Percentiles rank a stretch among this genome's conserved stretches.
These are phyloP conservation scores for Fissipunctia ypsillon DNA, from an alignment of 2,888 invertebrate species.

Conservation along the genomic window DNA sequence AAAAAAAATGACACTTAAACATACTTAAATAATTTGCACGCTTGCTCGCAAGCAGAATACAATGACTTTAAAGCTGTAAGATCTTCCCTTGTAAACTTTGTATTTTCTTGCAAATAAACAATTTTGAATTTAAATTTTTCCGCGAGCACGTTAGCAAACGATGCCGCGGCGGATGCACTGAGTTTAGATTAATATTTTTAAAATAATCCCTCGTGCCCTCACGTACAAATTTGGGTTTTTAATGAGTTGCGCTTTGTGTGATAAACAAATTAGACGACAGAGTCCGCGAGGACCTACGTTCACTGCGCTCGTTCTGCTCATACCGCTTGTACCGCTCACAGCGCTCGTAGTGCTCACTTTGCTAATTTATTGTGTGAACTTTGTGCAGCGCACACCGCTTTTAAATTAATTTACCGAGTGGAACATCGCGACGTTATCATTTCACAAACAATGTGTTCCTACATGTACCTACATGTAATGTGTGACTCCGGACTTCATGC, in stretches of 20 bases:
- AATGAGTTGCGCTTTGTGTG: conserved; percentile 77
- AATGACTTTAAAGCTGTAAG: too few species aligned
- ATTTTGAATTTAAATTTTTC: too few species aligned
- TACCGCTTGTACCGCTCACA: conserved; percentile 6
- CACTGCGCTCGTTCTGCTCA: conserved; percentile 2
- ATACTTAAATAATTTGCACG: too few species aligned
- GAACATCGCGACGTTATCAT: conserved; percentile 53
- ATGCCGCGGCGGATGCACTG: not conserved
- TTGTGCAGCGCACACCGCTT: conserved; percentile 23
- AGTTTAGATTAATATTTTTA: conserved; percentile 32
- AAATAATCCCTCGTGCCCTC: conserved; percentile 59
- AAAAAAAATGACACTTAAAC: too few species aligned
- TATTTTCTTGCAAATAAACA: too few species aligned
- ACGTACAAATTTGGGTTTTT: conserved; percentile 67
- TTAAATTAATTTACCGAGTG: conserved; percentile 53
- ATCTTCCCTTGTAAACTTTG: too few species aligned
- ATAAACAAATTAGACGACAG: conserved; percentile 74
- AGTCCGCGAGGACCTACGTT: conserved; percentile 19
- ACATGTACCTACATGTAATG: conserved; percentile 27
- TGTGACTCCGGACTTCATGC: conserved; percentile 2
- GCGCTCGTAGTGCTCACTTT: conserved; percentile 25
- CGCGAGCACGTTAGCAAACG: not conserved
- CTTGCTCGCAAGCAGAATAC: too few species aligned
- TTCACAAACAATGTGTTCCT: conserved; percentile 50
- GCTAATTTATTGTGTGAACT: conserved; percentile 44